These are phyloP conservation scores for Patiria pectinifera DNA, from an alignment of 53 echinoderm and acorn worm species.

Conservation along the genomic window DNA sequence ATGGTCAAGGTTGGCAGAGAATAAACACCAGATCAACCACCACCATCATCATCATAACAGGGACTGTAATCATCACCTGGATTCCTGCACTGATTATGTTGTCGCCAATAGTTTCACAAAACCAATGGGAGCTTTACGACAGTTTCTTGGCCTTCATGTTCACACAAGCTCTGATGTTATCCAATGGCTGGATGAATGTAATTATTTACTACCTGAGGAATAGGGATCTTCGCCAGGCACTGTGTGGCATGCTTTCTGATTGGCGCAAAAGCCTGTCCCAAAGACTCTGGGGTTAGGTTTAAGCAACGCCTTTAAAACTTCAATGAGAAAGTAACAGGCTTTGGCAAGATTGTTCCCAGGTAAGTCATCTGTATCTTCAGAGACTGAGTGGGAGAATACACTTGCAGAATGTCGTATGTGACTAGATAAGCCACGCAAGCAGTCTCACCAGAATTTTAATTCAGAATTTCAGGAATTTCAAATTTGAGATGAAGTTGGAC, in stretches of 20 bases:
- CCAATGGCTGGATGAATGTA: conserved; percentile 10
- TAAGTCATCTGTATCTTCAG: no score
- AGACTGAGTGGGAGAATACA: no score
- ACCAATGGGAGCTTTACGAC: not conserved
- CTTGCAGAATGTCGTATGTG: no score
- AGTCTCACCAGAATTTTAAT: no score
- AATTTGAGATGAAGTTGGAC: no score
- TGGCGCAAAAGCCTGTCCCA: not conserved
- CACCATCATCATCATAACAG: conserved; percentile 16
- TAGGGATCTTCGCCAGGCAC: conserved; percentile 12
- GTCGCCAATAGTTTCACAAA: not conserved
- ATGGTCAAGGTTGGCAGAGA: conserved; percentile 25
- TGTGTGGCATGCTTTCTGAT: not conserved
- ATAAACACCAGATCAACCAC: conserved; percentile 32
- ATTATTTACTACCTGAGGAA: conserved; percentile 25
- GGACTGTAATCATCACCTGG: conserved; percentile 9
- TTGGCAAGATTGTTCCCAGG: no score
- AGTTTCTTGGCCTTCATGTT: not conserved
- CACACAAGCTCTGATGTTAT: not conserved
- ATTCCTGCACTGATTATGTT: not conserved
- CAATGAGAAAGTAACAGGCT: no score
- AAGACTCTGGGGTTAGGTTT: not conserved
- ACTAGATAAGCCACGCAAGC: no score
- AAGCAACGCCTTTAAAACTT: not conserved
- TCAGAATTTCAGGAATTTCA: no score